Evolutionary conservation across 2,797 vertebrate species (phyloP).

Genomic region (Aratinga solstitialis): DNA sequence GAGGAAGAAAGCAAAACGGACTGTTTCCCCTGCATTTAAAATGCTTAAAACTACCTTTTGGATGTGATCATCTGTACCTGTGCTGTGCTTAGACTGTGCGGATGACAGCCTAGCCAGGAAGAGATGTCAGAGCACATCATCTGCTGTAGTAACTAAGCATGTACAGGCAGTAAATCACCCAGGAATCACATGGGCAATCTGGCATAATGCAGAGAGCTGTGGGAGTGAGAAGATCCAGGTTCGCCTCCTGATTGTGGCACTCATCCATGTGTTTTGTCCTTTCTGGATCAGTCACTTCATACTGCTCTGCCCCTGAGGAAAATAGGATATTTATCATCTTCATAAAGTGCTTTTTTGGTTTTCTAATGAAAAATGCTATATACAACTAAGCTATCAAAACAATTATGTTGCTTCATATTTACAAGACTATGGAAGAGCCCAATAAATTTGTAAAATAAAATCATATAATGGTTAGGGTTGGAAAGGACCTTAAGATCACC

Average conservation of each 20-base stretch:
- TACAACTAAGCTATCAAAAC: not conserved
- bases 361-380: not conserved
- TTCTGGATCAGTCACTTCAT: not conserved
- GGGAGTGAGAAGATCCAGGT: not conserved
- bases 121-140: not conserved
- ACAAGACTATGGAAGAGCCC: not conserved
- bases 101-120: not conserved
- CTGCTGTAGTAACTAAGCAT: not conserved
- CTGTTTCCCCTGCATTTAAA: not conserved
- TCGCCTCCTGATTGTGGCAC: not conserved
- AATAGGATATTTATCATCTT: not conserved
- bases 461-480: not conserved
- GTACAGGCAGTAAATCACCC: not conserved
- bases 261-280: not conserved
- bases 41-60: not conserved
- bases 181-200: not conserved
- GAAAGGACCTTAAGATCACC: not conserved
- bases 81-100: not conserved
- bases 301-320: not conserved
- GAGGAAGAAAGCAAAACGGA: not conserved
- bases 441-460: not conserved
- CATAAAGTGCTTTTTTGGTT: not conserved
- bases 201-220: not conserved
- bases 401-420: not conserved
- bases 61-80: not conserved